phyloP scores from a whole-genome alignment of 1,140 invertebrate species.

The Neuroterus valhalla region DNA sequence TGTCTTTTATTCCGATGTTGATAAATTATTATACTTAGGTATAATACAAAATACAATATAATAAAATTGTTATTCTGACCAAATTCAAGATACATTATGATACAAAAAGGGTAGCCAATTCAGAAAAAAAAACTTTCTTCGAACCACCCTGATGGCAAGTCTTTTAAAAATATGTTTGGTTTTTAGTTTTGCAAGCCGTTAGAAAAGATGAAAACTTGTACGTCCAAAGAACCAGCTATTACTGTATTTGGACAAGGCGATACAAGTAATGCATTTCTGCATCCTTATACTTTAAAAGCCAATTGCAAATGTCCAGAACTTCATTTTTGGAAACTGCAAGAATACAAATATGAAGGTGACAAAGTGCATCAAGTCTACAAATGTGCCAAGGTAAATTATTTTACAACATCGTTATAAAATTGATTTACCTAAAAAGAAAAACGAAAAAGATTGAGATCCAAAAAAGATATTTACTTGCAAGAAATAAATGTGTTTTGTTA shows the following conservation, averaged over 20 bases:
- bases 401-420: neutral
- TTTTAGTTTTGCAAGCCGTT: slow-evolving; percentile 64
- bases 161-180: slow-evolving; percentile 41
- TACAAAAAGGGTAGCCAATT: no score
- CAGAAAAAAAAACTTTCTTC: no score
- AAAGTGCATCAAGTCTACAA: slow-evolving; percentile 61
- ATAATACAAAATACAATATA: no score
- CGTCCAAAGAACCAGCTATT: slow-evolving; percentile 55
- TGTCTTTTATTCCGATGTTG: no score
- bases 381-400: slow-evolving; percentile 64
- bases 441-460: slow-evolving; percentile 1
- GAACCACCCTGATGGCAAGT: no score
- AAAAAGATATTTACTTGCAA: slow-evolving; percentile 9
- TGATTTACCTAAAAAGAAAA: slow-evolving; percentile 9
- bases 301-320: slow-evolving; percentile 60
- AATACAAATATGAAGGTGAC: slow-evolving; percentile 51
- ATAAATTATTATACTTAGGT: no score
- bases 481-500: slow-evolving; percentile 18
- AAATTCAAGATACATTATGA: no score
- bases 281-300: slow-evolving; percentile 55
- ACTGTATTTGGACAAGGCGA: slow-evolving; percentile 56
- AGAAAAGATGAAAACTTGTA: slow-evolving; percentile 51
- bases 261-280: slow-evolving; percentile 54
- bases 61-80: no score
- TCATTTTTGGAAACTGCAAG: slow-evolving; percentile 65